phyloP scores from a whole-genome alignment of 2,113 vertebrate genomes.

The Ceyx melanurus region DNA sequence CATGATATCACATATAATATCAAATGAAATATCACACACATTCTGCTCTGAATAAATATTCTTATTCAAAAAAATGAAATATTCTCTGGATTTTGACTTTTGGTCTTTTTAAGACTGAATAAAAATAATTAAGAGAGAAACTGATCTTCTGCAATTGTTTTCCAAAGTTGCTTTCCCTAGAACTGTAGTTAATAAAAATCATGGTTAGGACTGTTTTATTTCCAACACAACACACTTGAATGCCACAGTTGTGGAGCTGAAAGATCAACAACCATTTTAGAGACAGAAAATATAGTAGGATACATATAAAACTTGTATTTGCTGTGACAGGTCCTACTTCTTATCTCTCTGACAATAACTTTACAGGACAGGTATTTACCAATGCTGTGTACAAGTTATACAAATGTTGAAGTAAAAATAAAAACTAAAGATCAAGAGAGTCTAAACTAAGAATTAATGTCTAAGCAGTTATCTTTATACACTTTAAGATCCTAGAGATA shows the following conservation, averaged over 20 bases:
- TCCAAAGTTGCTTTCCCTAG: background rate
- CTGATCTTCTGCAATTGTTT: background rate
- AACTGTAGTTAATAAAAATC: background rate
- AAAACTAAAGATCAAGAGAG: background rate
- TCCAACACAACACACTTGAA: background rate
- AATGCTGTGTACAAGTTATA: background rate
- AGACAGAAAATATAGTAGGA: background rate
- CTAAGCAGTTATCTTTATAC: background rate
- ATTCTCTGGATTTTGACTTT: background rate
- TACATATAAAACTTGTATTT: background rate
- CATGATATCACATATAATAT: too few relatives aligned
- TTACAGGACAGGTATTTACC: background rate
- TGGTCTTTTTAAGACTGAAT: background rate
- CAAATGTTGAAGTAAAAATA: background rate
- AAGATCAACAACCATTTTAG: background rate
- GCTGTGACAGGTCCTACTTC: background rate
- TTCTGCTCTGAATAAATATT: too few relatives aligned
- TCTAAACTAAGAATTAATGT: background rate
- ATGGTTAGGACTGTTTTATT: background rate
- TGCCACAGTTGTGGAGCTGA: background rate
- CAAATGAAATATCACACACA: too few relatives aligned
- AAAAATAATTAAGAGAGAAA: background rate
- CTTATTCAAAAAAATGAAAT: background rate
- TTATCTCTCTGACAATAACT: background rate
- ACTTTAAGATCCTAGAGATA: background rate